Evolutionary conservation across 2,797 vertebrate genomes (phyloP).

Genomic region (Anguilla anguilla): DNA sequence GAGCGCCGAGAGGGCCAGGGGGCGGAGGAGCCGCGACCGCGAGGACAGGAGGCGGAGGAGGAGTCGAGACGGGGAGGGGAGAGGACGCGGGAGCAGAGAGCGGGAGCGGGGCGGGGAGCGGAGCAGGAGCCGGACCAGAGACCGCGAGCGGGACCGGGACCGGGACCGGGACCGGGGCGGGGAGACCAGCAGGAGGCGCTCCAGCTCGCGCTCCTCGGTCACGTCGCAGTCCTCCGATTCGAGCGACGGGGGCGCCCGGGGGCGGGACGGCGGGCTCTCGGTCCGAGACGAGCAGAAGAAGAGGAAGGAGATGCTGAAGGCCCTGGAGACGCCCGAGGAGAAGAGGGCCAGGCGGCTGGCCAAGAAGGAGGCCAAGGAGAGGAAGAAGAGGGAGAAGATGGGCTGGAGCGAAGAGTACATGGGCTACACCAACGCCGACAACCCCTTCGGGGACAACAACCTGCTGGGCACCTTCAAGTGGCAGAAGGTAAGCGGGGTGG

Average conservation of each 20-base stretch:
- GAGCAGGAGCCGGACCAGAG: slow-evolving; percentile 25
- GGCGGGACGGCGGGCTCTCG: slow-evolving; percentile 51
- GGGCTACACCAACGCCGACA: slow-evolving; percentile 98
- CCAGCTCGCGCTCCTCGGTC: slow-evolving; percentile 61
- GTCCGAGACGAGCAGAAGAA: slow-evolving; percentile 81
- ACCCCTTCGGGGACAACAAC: slow-evolving; percentile 98
- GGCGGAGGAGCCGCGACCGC: slow-evolving; percentile 35
- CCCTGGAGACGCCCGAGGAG: slow-evolving; percentile 94
- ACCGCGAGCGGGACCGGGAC: slow-evolving; percentile 46
- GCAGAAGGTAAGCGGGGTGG: slow-evolving; percentile 82
- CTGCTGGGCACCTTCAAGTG: slow-evolving; percentile 95
- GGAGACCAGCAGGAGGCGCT: slow-evolving; percentile 49
- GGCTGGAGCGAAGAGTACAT: slow-evolving; percentile 99
- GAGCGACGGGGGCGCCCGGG: slow-evolving; percentile 45
- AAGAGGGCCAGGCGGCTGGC: slow-evolving; percentile 91
- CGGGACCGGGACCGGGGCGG: slow-evolving; percentile 42
- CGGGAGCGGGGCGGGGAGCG: slow-evolving; percentile 21
- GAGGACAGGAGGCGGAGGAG: slow-evolving; percentile 48
- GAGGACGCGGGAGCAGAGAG: slow-evolving; percentile 45
- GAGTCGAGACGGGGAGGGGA: slow-evolving; percentile 39
- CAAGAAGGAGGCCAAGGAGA: slow-evolving; percentile 96
- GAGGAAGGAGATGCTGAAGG: slow-evolving; percentile 89
- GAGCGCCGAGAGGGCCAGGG: slow-evolving; percentile 32
- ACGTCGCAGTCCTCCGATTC: slow-evolving; percentile 80
- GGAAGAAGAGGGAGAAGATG: slow-evolving; percentile 97